Conservation (phyloP, 2,888 invertebrate genomes). For the Apodemia mormo region DNA sequence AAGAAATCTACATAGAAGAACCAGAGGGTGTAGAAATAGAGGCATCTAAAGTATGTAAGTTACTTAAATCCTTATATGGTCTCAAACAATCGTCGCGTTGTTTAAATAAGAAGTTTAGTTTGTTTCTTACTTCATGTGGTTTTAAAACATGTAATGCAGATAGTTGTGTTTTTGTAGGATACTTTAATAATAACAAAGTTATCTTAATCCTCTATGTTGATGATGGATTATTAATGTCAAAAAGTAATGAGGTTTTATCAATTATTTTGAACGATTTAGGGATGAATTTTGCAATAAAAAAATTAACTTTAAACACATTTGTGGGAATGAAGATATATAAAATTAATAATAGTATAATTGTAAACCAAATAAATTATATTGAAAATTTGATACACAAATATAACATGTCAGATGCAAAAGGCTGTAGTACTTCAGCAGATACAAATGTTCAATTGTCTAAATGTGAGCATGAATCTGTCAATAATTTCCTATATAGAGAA, state of each 20-base stretch:
- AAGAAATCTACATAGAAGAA: constrained; percentile 38
- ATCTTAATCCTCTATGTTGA: background rate
- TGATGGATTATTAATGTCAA: background rate
- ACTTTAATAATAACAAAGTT: background rate
- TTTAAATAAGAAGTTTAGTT: constrained; percentile 22
- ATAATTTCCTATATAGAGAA: constrained; percentile 15
- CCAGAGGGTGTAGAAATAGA: constrained; percentile 31
- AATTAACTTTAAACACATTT: too few relatives aligned
- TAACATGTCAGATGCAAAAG: too few relatives aligned
- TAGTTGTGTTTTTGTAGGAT: background rate
- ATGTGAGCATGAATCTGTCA: background rate
- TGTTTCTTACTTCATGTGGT: constrained; percentile 12
- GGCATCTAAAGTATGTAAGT: constrained; percentile 25
- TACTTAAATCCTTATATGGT: constrained; percentile 33
- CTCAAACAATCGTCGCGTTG: constrained; percentile 22
- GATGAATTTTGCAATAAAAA: too few relatives aligned
- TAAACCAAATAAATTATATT: too few relatives aligned
- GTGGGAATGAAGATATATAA: too few relatives aligned
- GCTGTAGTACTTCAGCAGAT: background rate
- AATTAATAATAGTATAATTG: too few relatives aligned
- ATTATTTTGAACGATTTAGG: too few relatives aligned
- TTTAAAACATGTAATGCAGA: background rate
- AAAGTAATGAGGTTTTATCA: too few relatives aligned
- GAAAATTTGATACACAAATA: too few relatives aligned
- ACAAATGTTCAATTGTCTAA: background rate